phyloP scores from a whole-genome alignment of 2,797 vertebrate genomes.

The Chrosomus eos region DNA sequence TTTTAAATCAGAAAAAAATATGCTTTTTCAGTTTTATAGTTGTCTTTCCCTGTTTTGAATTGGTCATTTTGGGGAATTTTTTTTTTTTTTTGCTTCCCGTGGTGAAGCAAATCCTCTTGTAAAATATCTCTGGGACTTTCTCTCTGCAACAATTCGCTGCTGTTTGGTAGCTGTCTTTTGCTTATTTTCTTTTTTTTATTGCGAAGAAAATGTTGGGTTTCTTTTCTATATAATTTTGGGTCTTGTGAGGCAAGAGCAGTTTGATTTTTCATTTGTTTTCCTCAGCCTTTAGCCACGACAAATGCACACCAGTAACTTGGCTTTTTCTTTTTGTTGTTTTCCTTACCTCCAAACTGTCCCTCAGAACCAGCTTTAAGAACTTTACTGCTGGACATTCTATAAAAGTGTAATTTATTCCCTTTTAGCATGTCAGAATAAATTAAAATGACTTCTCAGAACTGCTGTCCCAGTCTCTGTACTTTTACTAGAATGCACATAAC shows the following conservation, averaged over 20 bases:
- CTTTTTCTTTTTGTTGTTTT: slow-evolving; percentile 63
- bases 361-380: slow-evolving; percentile 80
- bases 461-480: slow-evolving; percentile 67
- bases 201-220: slow-evolving; percentile 59
- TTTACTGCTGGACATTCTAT: slow-evolving; percentile 80
- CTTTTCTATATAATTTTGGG: slow-evolving; percentile 72
- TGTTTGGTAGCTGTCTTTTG: slow-evolving; percentile 50
- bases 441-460: slow-evolving; percentile 69
- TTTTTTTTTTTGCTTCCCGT: slow-evolving; percentile 60
- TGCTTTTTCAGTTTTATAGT: slow-evolving; percentile 76
- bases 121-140: slow-evolving; percentile 73
- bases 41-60: slow-evolving; percentile 69
- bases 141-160: slow-evolving; percentile 58
- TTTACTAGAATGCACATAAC: slow-evolving; percentile 49
- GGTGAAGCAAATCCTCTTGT: slow-evolving; percentile 58
- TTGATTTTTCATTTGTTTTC: slow-evolving; percentile 69
- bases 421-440: slow-evolving; percentile 86
- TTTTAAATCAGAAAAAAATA: slow-evolving; percentile 55
- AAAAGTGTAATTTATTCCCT: slow-evolving; percentile 88
- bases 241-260: slow-evolving; percentile 74
- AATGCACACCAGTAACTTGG: slow-evolving; percentile 67
- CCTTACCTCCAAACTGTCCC: slow-evolving; percentile 54
- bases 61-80: slow-evolving; percentile 61
- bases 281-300: slow-evolving; percentile 68
- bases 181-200: slow-evolving; percentile 50